Conservation (phyloP, 2,888 invertebrate species). For the Melieria picta region DNA sequence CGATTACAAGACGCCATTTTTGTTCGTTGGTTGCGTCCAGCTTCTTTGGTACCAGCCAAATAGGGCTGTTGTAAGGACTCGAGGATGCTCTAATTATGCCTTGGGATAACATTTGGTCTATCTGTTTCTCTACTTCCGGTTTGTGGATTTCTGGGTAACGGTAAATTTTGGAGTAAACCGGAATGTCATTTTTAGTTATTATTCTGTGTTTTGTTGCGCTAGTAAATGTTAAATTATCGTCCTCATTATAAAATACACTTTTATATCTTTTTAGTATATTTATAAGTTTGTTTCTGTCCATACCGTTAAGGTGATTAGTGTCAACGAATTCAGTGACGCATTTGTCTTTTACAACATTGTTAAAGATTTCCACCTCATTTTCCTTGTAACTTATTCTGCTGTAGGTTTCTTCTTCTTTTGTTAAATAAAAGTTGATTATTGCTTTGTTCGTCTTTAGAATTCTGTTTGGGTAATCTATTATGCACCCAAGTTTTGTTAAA, state of each 20-base stretch:
- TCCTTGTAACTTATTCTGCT: neutral
- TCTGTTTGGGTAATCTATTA: constrained; percentile 4
- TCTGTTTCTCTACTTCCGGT: constrained; percentile 36
- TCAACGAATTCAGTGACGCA: neutral
- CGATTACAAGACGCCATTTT: constrained; percentile 41
- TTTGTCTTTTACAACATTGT: constrained; percentile 3
- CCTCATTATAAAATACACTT: constrained; percentile 34
- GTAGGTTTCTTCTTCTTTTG: constrained; percentile 15
- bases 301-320: constrained; percentile 10
- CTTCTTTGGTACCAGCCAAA: constrained; percentile 42
- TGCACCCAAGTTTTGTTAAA: constrained; percentile 7
- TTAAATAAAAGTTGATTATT: constrained; percentile 9
- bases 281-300: no score
- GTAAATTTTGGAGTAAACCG: constrained; percentile 34
- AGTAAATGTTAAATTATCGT: constrained; percentile 23
- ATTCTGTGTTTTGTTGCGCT: constrained; percentile 32
- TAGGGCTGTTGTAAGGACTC: constrained; percentile 40
- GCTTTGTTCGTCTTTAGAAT: constrained; percentile 11
- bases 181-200: constrained; percentile 31
- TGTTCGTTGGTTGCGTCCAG: constrained; percentile 33
- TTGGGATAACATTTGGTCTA: constrained; percentile 37
- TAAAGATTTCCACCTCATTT: constrained; percentile 6
- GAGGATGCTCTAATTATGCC: constrained; percentile 38
- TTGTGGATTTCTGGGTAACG: constrained; percentile 39
- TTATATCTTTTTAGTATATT: no score